These are phyloP conservation scores for Prionailurus viverrinus DNA, from an alignment of 2,113 vertebrate genomes.

Conservation along the genomic window DNA sequence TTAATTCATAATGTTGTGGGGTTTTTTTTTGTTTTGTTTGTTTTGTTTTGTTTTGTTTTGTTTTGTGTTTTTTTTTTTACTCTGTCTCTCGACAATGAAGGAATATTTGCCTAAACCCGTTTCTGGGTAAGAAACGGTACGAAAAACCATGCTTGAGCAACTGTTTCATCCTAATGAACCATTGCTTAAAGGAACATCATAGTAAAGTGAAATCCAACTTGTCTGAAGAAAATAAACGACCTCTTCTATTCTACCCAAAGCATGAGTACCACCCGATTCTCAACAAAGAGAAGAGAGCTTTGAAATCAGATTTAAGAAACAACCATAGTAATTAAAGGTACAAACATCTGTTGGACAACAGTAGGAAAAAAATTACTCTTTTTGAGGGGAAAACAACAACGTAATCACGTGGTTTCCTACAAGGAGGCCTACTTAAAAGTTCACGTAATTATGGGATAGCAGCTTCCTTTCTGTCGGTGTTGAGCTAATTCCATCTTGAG, in stretches of 20 bases:
- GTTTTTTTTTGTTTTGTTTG: too few relatives aligned
- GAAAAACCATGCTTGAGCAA: not conserved
- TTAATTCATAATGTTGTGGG: not conserved
- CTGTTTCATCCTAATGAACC: not conserved
- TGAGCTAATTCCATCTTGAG: not conserved
- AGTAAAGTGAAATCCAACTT: not conserved
- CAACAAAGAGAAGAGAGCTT: not conserved
- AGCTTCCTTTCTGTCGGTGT: not conserved
- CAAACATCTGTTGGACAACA: conserved; percentile 28
- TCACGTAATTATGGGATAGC: not conserved
- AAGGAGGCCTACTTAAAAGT: not conserved
- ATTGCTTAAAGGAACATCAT: not conserved
- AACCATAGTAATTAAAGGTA: conserved; percentile 28
- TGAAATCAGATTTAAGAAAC: conserved; percentile 42
- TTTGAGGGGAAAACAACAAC: not conserved
- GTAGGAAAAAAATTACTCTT: not conserved
- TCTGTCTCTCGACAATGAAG: not conserved
- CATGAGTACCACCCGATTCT: not conserved
- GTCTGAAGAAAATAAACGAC: not conserved
- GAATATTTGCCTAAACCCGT: not conserved
- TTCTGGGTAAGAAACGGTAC: not conserved
- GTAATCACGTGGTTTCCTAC: not conserved
- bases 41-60: too few relatives aligned
- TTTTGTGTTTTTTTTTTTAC: not conserved
- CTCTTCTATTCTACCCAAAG: not conserved